phyloP scores from a whole-genome alignment of 2,888 invertebrate species.

The Hedychridium roseum region DNA sequence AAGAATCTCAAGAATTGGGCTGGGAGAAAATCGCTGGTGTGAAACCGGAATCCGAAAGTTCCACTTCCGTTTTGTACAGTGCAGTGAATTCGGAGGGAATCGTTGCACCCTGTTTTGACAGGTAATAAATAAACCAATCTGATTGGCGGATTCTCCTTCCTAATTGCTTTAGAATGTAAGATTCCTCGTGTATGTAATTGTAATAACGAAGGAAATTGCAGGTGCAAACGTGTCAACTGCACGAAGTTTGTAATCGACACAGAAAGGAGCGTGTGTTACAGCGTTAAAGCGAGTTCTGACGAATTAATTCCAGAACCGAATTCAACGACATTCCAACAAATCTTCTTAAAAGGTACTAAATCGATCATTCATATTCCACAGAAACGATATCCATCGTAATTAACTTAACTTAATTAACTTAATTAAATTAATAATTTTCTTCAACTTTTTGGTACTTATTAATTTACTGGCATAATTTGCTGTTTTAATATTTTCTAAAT shows the following conservation, averaged over 20 bases:
- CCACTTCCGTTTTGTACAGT: constrained; percentile 37
- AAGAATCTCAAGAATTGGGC: constrained; percentile 38
- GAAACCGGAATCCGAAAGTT: constrained; percentile 45
- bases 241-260: constrained; percentile 54
- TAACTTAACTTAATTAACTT: no score
- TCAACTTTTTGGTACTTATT: no score
- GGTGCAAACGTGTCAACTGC: constrained; percentile 50
- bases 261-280: constrained; percentile 47
- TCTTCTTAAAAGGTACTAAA: constrained; percentile 70
- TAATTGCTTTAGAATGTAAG: no score
- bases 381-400: no score
- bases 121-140: no score
- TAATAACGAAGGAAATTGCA: no score
- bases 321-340: constrained; percentile 73
- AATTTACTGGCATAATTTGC: no score
- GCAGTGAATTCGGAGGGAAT: constrained; percentile 53
- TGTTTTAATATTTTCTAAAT: no score
- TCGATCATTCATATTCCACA: no score
- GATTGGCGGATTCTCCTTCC: no score
- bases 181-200: no score
- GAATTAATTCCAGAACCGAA: constrained; percentile 66
- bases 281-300: constrained; percentile 44
- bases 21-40: constrained; percentile 57
- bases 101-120: constrained; percentile 50
- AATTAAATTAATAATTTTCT: no score